Percentiles rank a stretch among this genome's conserved stretches.
phyloP scores from a whole-genome alignment of 53 echinoderm and acorn worm species.

The Astropecten irregularis region DNA sequence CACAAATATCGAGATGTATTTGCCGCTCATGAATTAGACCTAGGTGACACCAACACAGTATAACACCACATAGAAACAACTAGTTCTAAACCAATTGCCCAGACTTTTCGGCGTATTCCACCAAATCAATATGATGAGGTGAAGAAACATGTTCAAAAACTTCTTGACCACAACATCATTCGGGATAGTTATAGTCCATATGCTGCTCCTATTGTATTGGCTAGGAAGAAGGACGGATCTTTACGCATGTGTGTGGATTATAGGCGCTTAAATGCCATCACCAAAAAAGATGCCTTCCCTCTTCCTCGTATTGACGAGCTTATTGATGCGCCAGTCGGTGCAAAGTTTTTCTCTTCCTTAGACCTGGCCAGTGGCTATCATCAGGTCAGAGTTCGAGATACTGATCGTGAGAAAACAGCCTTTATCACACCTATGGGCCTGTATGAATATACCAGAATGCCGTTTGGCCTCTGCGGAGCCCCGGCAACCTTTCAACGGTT shows the following conservation, averaged over 20 bases:
- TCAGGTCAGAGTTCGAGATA: background rate
- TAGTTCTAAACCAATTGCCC: background rate
- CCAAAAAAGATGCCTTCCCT: too few species aligned
- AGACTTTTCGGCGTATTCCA: constrained; percentile 25
- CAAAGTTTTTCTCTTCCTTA: background rate
- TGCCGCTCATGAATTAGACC: background rate
- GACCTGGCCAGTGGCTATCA: constrained; percentile 27
- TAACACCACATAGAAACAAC: background rate
- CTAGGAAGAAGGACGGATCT: background rate
- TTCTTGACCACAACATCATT: background rate
- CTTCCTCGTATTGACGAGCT: too few species aligned
- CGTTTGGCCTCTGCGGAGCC: too few species aligned
- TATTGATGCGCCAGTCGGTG: too few species aligned
- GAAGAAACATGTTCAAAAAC: background rate
- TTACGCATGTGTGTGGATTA: background rate
- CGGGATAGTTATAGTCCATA: background rate
- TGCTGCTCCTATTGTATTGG: background rate
- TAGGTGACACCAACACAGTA: constrained; percentile 5
- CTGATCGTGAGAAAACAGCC: constrained; percentile 8
- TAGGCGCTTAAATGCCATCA: background rate
- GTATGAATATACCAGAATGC: too few species aligned
- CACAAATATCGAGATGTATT: background rate
- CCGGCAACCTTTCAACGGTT: constrained; percentile 16
- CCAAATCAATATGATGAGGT: constrained; percentile 36
- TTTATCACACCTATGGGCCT: too few species aligned